Evolutionary conservation across 2,113 vertebrate species (phyloP), one percentile per base, ranked within the genome.

Genomic region (Eonycteris spelaea): DNA sequence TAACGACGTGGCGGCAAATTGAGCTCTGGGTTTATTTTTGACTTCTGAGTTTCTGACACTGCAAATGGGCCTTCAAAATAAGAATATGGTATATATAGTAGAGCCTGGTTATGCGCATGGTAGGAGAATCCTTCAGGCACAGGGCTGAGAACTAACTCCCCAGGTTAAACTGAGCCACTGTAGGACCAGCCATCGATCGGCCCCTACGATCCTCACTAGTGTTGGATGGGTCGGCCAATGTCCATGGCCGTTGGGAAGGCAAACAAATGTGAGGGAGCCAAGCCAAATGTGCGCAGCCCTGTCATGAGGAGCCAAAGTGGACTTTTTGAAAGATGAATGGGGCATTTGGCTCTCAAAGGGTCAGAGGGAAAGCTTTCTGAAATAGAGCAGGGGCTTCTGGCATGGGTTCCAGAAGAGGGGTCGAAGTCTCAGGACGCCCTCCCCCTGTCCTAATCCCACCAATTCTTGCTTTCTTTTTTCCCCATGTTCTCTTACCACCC

Each of bases 311-410:
- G 95, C 45, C 96, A 51, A 97, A 95, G 70, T 92, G 38, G 82
- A 73, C 96, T 92, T 85, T 96, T 91, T 96, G 87, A 86, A 98
- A 98, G 97, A 97, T 95, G 96, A 97, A 97, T 93, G 80, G 68
- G 90, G 92, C 40, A 91, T 97, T 97, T 96, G 94, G 59, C 90
- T 96, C 61, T 68, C 71, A 55, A 95, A 0, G 28, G 95, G 98
- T 97, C 93, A 75, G 26, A 80, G 79, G 35, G 96, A 96, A 97
- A 94, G 59, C 18, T 84, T 98, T 98, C 90, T 97, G 97, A 96
- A 98, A 96, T 95, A 92, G 18, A 96, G 18, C 10, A 83, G 87
- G 13, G 45, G 92, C 91, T 84, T 95, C 92, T 94, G 90, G 94
- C 87, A 86, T 19, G 30, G 14, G 65, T 86, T 85, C 70, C 2